Evolutionary conservation across 2,888 invertebrate genomes (phyloP).

Genomic region (Tholera decimalis): DNA sequence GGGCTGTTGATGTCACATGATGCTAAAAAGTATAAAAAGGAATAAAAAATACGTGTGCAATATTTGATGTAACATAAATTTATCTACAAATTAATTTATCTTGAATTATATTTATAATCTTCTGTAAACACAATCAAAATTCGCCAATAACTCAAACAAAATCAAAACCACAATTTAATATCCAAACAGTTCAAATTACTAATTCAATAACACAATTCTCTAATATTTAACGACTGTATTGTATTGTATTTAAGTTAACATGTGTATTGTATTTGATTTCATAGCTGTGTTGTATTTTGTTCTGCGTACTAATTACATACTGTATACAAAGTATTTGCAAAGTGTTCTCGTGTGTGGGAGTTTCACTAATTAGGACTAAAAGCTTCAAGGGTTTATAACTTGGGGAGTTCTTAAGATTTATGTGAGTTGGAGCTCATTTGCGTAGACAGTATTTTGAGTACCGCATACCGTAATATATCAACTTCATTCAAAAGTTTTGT

Average conservation of each 20-base stretch:
- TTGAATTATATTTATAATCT: too few species aligned
- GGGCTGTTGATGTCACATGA: too few species aligned
- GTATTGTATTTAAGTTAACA: conserved; percentile 12
- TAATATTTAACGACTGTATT: conserved; percentile 15
- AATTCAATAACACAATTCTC: conserved; percentile 14
- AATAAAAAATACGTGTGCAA: too few species aligned
- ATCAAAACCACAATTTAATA: neutral
- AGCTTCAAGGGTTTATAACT: conserved; percentile 30
- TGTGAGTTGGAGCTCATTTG: conserved; percentile 24
- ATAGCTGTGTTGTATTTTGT: conserved; percentile 12
- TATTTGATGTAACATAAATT: too few species aligned
- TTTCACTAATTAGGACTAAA: conserved; percentile 41
- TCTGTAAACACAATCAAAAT: neutral
- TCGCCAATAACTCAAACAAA: too few species aligned
- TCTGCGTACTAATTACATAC: conserved; percentile 23
- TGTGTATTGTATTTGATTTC: conserved; percentile 19
- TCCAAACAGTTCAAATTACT: conserved; percentile 26
- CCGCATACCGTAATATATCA: neutral
- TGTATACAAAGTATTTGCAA: conserved; percentile 23
- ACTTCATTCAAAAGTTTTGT: neutral
- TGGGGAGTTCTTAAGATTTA: conserved; percentile 20
- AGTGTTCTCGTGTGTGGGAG: conserved; percentile 24
- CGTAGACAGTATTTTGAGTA: conserved; percentile 13
- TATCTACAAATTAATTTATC: conserved; percentile 3
- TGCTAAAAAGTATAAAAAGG: too few species aligned